Conservation (phyloP, 1,140 invertebrate species). For the Choristoneura fumiferana region DNA sequence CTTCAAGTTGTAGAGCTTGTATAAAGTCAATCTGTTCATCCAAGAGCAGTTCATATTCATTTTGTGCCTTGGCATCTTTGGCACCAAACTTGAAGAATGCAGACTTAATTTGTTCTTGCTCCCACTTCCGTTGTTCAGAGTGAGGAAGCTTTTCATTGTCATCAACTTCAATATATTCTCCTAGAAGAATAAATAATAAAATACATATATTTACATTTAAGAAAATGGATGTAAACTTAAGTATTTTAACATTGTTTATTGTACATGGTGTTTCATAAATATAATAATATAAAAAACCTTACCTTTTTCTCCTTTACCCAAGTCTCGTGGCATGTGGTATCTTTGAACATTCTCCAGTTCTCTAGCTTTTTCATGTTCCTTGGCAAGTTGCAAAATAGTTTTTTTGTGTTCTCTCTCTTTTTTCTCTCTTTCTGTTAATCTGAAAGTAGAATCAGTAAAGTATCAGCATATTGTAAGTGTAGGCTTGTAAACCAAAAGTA, state of each 20-base stretch:
- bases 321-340: slow-evolving; percentile 95
- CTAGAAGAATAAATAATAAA: slow-evolving; percentile 64
- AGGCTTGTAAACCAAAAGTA: no score
- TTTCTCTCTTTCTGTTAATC: slow-evolving; percentile 92
- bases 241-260: no score
- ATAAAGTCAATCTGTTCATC: slow-evolving; percentile 99
- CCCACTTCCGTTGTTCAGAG: slow-evolving; percentile 98
- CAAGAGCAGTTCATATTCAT: slow-evolving; percentile 95
- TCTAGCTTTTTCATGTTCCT: slow-evolving; percentile 96
- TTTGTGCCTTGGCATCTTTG: slow-evolving; percentile 86
- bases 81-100: slow-evolving; percentile 96
- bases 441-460: slow-evolving; percentile 58
- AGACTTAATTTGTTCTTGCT: slow-evolving; percentile 97
- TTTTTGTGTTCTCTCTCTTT: slow-evolving; percentile 94
- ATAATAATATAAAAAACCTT: no score
- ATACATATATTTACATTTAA: no score
- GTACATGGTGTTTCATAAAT: no score
- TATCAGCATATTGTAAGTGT: no score
- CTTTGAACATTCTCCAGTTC: slow-evolving; percentile 95
- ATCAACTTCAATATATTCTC: slow-evolving; percentile 93
- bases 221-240: no score
- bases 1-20: slow-evolving; percentile 93
- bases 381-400: slow-evolving; percentile 92
- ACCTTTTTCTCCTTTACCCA: slow-evolving; percentile 83
- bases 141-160: slow-evolving; percentile 91